phyloP scores from a whole-genome alignment of 2,888 invertebrate genomes.

The Papilio protenor region DNA sequence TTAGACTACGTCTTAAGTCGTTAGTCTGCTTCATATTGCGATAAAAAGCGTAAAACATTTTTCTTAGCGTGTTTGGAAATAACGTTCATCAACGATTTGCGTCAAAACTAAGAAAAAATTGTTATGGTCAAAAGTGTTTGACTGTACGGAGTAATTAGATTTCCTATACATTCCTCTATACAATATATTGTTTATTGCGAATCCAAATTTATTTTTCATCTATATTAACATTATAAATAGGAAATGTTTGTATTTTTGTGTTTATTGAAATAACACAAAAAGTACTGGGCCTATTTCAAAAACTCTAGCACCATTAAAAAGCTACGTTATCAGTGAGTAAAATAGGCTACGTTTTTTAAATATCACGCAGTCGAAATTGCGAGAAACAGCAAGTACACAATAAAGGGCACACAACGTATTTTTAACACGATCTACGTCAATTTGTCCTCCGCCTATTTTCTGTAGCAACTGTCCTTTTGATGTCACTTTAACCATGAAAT shows the following conservation, averaged over 20 bases:
- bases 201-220: not conserved
- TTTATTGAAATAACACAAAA: too few species aligned
- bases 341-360: too few species aligned
- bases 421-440: not conserved
- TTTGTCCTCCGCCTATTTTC: not conserved
- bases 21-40: not conserved
- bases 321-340: too few species aligned
- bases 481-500: not conserved
- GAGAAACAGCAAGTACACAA: not conserved
- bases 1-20: not conserved
- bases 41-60: not conserved
- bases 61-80: conserved; percentile 1
- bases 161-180: not conserved
- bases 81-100: conserved; percentile 29
- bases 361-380: too few species aligned
- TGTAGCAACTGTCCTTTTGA: not conserved
- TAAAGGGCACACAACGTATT: not conserved
- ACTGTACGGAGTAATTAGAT: conserved; percentile 23
- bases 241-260: too few species aligned
- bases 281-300: too few species aligned
- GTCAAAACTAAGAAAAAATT: conserved; percentile 34
- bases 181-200: not conserved
- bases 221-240: too few species aligned
- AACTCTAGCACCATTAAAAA: too few species aligned
- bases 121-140: conserved; percentile 5